Base-by-base conservation (phyloP, 2,888 invertebrate species). In the Leptopilina syphax region DNA sequence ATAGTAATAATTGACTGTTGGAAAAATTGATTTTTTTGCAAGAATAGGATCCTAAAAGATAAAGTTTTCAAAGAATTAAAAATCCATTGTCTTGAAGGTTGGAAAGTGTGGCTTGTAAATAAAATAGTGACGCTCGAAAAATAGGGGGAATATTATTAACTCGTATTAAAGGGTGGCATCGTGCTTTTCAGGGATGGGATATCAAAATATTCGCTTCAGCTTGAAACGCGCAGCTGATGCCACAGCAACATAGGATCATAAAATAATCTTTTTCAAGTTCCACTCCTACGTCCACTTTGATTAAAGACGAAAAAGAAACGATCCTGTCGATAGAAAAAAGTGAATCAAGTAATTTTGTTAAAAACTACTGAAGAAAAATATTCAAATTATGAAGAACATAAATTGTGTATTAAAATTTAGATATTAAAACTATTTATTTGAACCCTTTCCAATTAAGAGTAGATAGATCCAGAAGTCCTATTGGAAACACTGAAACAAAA, bases 141-240 rank as follows among this genome's bases (percentile, higher is more conserved):
- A 89, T 88, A 87, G 87, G 88, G 90, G 88, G 88, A 87, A 89
- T 88, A 89, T 90, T 90, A 90, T 90, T 90, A 90, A 90, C 90
- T 90, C 88, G 86, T 89, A 89, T 90, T 89, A 90, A 88, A 88
- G 88, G 87, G 84, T 86, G 85, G 84, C 87, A 81, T 60, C 18
- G 24, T 47, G 18, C 77, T 12, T 34, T 34, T 63, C 44, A 77
- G 41, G 8, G 50, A 44, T 41, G 65, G 47, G 77, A 65, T 66
- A 65, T 77, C 47, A 44, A 77, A 65, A 65, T 77, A 50, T 77
- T 65, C 65, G 63, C 67, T 57, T 78, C 78, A 76, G 68, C 79
- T 73, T 81, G 77, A 77, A 70, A 81, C 78, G 88, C 88, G 85
- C 90, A 91, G 90, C 90, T 91, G 90, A 90, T 90, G 86, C 89